phyloP scores from a whole-genome alignment of 2,888 invertebrate genomes.

The Sarcophaga caerulescens region DNA sequence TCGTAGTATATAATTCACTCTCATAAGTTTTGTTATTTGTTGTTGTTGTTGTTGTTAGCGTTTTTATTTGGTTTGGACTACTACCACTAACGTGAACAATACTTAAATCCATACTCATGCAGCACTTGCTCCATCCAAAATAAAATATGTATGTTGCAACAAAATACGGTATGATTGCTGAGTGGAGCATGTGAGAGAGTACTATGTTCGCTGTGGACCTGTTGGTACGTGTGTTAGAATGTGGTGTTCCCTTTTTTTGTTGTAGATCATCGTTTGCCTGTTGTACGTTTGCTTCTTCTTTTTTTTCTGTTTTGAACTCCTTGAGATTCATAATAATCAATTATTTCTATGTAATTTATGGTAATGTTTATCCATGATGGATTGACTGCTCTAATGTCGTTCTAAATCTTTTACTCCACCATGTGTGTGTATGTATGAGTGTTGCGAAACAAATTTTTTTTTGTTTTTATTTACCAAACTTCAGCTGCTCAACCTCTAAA shows the following conservation, averaged over 20 bases:
- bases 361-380: slow-evolving; percentile 82
- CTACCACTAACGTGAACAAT: slow-evolving; percentile 41
- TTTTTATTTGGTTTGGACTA: not conserved
- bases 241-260: slow-evolving; percentile 71
- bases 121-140: slow-evolving; percentile 63
- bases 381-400: slow-evolving; percentile 82
- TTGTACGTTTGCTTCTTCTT: not conserved
- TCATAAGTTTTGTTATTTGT: slow-evolving; percentile 19
- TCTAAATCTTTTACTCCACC: slow-evolving; percentile 79
- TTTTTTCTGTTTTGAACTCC: slow-evolving; percentile 13
- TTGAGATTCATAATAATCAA: slow-evolving; percentile 80
- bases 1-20: slow-evolving; percentile 52
- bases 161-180: slow-evolving; percentile 58
- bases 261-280: not conserved
- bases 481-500: slow-evolving; percentile 38
- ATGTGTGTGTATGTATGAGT: slow-evolving; percentile 60
- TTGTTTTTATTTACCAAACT: slow-evolving; percentile 31
- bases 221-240: slow-evolving; percentile 43
- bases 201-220: not conserved
- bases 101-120: slow-evolving; percentile 35
- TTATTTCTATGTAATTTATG: slow-evolving; percentile 82
- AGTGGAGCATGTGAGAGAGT: not conserved
- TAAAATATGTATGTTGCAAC: slow-evolving; percentile 14
- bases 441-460: slow-evolving; percentile 42
- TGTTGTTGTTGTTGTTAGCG: not conserved